Evolutionary conservation across 1,140 invertebrate species (phyloP).

Genomic region (Popillia japonica): DNA sequence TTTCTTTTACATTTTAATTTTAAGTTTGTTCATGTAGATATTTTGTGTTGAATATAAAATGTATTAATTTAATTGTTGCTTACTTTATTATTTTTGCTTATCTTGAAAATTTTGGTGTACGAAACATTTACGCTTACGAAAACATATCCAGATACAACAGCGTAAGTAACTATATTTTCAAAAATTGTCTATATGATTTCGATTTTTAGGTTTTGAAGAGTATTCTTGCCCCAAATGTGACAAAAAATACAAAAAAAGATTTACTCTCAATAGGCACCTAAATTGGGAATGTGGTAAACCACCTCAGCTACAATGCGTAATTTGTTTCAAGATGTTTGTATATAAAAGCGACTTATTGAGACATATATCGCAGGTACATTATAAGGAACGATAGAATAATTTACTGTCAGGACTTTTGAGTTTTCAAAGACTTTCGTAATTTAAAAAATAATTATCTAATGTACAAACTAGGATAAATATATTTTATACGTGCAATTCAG

Average conservation of each 20-base stretch:
- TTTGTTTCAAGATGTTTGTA: constrained; percentile 28
- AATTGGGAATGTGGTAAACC: constrained; percentile 40
- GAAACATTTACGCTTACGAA: too few relatives aligned
- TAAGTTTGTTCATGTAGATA: constrained; percentile 8
- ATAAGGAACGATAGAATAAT: neutral
- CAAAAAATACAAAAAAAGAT: constrained; percentile 26
- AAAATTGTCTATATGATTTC: neutral
- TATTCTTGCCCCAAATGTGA: constrained; percentile 1
- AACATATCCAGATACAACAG: neutral
- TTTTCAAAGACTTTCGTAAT: too few relatives aligned
- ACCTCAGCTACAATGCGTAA: constrained; percentile 34
- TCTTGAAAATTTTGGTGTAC: too few relatives aligned
- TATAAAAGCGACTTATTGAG: constrained; percentile 29
- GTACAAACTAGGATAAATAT: neutral
- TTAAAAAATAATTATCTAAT: neutral
- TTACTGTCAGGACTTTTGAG: neutral
- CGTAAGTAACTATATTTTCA: neutral
- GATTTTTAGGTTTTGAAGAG: constrained; percentile 20
- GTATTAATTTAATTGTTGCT: neutral
- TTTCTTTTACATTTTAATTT: neutral
- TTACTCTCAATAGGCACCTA: constrained; percentile 15
- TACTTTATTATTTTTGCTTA: neutral
- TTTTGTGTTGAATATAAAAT: neutral
- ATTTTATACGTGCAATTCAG: neutral
- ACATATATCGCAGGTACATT: constrained; percentile 30